phyloP scores from a whole-genome alignment of 1,140 invertebrate species.

The Littorina saxatilis region DNA sequence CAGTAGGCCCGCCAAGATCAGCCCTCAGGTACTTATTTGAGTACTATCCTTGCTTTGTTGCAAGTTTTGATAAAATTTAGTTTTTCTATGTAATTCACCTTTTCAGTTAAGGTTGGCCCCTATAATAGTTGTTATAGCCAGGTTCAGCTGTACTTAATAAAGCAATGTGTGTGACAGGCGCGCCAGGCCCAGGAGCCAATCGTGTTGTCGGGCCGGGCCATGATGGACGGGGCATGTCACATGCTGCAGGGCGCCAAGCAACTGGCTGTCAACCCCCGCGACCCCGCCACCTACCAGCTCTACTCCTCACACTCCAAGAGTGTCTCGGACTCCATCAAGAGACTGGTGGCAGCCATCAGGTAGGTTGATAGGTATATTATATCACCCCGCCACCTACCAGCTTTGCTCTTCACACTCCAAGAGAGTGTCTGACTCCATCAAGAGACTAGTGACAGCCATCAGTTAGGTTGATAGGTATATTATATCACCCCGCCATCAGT shows the following conservation, averaged over 20 bases:
- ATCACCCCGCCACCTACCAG: no score
- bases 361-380: conserved; percentile 66
- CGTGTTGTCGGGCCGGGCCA: conserved; percentile 86
- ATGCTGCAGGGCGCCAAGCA: conserved; percentile 95
- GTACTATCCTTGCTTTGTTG: not conserved
- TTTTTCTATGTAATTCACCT: no score
- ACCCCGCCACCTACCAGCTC: conserved; percentile 94
- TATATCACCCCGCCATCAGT: no score
- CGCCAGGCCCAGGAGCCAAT: conserved; percentile 89
- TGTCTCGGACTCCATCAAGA: conserved; percentile 97
- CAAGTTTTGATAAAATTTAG: no score
- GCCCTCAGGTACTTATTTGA: conserved; percentile 77
- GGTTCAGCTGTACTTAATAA: no score
- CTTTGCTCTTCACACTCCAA: no score
- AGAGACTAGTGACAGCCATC: no score
- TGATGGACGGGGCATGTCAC: conserved; percentile 89
- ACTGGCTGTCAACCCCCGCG: conserved; percentile 90
- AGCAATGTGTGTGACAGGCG: conserved; percentile 68
- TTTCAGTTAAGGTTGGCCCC: no score
- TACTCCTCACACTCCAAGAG: conserved; percentile 95
- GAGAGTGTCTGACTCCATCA: no score
- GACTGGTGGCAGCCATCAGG: conserved; percentile 91
- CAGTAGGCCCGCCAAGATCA: conserved; percentile 93
- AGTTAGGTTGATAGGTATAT: no score
- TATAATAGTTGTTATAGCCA: no score